Evolutionary conservation across 2,888 invertebrate species (phyloP).

Genomic region (Liodrosophila aerea): DNA sequence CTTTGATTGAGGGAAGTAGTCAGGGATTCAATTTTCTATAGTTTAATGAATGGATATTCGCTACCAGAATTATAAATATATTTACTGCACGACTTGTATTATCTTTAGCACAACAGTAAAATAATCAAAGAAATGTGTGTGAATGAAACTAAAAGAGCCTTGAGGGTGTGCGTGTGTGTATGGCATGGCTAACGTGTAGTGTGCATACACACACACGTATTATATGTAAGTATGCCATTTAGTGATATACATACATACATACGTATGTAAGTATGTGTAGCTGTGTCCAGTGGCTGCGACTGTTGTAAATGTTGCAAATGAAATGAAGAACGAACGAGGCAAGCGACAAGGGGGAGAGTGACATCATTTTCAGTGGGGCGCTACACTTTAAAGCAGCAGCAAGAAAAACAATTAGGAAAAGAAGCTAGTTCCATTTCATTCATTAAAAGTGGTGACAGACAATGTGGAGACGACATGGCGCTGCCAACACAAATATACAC

Average conservation of each 20-base stretch:
- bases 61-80: constrained; percentile 9
- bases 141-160: constrained; percentile 67
- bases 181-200: no score
- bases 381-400: constrained; percentile 51
- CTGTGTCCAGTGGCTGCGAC: no score
- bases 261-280: background rate
- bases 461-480: constrained; percentile 57
- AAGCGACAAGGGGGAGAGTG: constrained; percentile 41
- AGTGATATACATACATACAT: background rate
- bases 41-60: constrained; percentile 3
- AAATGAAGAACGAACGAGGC: constrained; percentile 16
- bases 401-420: constrained; percentile 64
- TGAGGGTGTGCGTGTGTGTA: constrained; percentile 30
- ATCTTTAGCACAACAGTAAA: constrained; percentile 13
- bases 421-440: constrained; percentile 69
- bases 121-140: constrained; percentile 35
- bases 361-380: constrained; percentile 68
- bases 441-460: constrained; percentile 76
- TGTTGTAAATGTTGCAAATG: no score
- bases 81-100: background rate
- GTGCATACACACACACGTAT: constrained; percentile 4
- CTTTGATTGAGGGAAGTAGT: no score
- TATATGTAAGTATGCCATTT: background rate
- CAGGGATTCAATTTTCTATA: background rate
- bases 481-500: constrained; percentile 2